Conservation (phyloP, 2,113 vertebrate genomes). For the Corythaeola cristata region DNA sequence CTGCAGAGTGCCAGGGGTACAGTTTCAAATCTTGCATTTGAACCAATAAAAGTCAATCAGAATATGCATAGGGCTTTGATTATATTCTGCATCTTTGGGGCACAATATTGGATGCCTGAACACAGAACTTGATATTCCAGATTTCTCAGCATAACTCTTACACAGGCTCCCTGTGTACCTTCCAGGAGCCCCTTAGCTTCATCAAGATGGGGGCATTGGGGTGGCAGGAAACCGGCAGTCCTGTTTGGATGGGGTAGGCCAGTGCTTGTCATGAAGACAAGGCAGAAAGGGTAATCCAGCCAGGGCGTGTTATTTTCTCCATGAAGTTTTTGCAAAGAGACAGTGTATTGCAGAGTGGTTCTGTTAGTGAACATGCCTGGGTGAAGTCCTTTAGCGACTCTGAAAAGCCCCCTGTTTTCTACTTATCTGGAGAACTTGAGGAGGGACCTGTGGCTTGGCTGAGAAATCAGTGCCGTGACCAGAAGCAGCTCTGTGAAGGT, state of each 20-base stretch:
- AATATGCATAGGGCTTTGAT: neutral
- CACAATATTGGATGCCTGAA: neutral
- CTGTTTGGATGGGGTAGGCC: neutral
- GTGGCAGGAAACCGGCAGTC: neutral
- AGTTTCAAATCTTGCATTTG: neutral
- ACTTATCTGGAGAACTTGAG: neutral
- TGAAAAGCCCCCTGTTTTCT: neutral
- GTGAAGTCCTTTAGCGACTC: neutral
- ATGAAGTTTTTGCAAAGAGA: neutral
- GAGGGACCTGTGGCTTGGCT: neutral
- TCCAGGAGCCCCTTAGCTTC: neutral
- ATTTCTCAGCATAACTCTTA: neutral
- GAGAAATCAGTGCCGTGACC: neutral
- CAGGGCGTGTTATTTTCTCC: neutral
- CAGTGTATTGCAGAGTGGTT: neutral
- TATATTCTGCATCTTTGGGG: neutral
- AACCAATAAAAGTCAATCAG: neutral
- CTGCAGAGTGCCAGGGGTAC: neutral
- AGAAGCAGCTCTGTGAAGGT: neutral
- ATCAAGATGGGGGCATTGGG: neutral
- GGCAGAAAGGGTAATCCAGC: neutral
- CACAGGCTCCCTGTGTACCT: neutral
- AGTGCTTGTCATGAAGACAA: accelerated
- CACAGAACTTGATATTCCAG: neutral
- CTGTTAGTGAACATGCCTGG: neutral